Evolutionary conservation across 2,888 invertebrate genomes (phyloP).

Genomic region (Eupithecia insigniata): DNA sequence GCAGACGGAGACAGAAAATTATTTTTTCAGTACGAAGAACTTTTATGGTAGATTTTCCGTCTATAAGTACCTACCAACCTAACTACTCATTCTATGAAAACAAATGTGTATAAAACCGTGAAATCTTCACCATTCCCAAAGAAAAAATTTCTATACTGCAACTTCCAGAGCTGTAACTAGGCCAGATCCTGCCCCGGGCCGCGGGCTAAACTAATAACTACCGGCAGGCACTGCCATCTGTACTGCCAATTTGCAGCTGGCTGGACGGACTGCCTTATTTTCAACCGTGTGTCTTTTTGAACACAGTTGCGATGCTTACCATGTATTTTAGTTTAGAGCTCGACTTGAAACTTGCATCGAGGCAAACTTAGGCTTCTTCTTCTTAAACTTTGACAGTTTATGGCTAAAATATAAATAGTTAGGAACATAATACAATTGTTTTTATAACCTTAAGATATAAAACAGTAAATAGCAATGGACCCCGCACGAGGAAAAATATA

Average conservation of each 20-base stretch:
- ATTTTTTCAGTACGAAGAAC: too few relatives aligned
- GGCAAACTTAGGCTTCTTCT: background rate
- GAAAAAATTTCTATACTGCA: background rate
- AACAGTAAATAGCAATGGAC: background rate
- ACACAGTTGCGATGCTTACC: background rate
- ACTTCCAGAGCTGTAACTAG: conserved; percentile 15
- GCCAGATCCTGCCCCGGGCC: conserved; percentile 13
- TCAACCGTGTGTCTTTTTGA: conserved; percentile 9
- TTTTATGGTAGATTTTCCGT: too few relatives aligned
- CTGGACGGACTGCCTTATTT: conserved; percentile 2
- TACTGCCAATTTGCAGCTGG: conserved; percentile 25
- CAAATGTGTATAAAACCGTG: background rate
- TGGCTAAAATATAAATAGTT: background rate
- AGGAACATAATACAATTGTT: too few relatives aligned
- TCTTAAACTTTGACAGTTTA: background rate
- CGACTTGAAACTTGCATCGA: background rate
- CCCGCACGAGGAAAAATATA: background rate
- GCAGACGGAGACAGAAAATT: too few relatives aligned
- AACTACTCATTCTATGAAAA: background rate
- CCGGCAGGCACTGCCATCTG: conserved; percentile 19
- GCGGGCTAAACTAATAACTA: conserved; percentile 32
- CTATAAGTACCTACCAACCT: too few relatives aligned
- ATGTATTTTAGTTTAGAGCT: conserved; percentile 1
- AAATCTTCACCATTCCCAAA: background rate
- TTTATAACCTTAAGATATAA: background rate